Evolutionary conservation across 2,888 invertebrate species (phyloP), one percentile per base, ranked within the genome.

Genomic region (Pelosia muscerda): DNA sequence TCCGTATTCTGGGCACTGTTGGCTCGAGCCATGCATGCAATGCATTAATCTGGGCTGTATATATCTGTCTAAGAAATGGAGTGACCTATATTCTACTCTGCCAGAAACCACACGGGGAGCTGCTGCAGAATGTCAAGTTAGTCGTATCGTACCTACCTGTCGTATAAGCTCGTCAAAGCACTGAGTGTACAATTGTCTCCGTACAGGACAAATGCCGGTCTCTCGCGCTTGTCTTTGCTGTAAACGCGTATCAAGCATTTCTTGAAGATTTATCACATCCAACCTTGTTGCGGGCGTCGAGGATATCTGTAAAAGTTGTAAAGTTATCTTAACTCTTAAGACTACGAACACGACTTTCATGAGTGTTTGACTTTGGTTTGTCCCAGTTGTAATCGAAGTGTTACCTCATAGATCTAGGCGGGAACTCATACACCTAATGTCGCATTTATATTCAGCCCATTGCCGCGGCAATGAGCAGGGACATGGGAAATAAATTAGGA

Each of bases 241-340:
- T 65, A 99, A 93, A 74, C 97, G 96, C 84, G 98, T 97, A 89
- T 99, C 99, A 61, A 99, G 94, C 94, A 98, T 98, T 91, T 99
- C 99, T 93, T 99, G 99, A 22, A 99, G 95, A 91, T 98, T 99
- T 76, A 99, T 97, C 19, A 99, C 99, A 93, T 99, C 99, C 81
- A 98, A 95, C 63, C 99, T 96, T 0, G 99, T 99, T 1, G 99
- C 99, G 5, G 99, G 99, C 3, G 98, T 98, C 67, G 98, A 98
- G 0, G 99, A 99, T 77, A 99, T 98, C 96, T 97, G 74, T 19
- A 25, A 19, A 75, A 67, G 11, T 3, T n/a, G 9, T 26, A n/a
- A 57, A 19, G 11, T 19, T n/a, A 15, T 26, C 0, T 49, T 34
- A 34, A 8, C 42, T 19, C 2, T 23, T 15, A 23, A 25, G 15